Evolutionary conservation across 2,797 vertebrate genomes (phyloP), one percentile per base, ranked within the genome.

Genomic region (Onychomys arenicola): DNA sequence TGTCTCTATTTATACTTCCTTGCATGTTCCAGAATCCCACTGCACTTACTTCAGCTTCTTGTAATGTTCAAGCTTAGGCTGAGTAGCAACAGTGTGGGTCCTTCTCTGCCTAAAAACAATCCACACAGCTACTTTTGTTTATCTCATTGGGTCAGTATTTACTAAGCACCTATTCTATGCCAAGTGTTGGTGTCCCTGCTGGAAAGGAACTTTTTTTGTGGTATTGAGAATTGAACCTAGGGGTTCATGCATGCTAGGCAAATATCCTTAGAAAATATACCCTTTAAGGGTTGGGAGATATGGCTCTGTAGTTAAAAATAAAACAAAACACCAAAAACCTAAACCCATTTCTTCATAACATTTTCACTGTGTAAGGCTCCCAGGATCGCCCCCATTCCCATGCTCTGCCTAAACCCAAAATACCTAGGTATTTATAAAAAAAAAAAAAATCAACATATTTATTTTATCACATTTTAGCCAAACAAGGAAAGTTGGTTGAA

Each of bases 371-470:
- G 57, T 63, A 93, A 96, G 19, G 1, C 43, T 73, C 8, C 81
- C 63, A 82, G 69, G 77, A 43, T 61, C 16, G 7, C 21, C 84
- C 19, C 11, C 13, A 34, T 21, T 59, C 4, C 55, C 63, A 87
- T 12, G 73, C 9, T 71, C 9, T 88, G 21, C 10, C 10, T 1
- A 23, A 92, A 73, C n/a, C 11, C 23, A 91, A 89, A 91, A 57
- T 16, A 95, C n/a, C 0, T 88, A 40, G 25, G 23, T n/a, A 27
- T 86, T 96, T 61, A 78, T 96, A 87, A 89, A 95, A 89, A 86
- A 49, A 46, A 94, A 49, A 96, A 91, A 86, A 4, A 59, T 78
- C 8, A 67, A 43, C 73, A 78, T 71, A 23, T 67, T 91, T 95
- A 94, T 67, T 85, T 25, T 21, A 61, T 77, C 55, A 90, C 5